Evolutionary conservation across 2,113 vertebrate species (phyloP).

Genomic region (Hypocryptadius cinnamomeus): DNA sequence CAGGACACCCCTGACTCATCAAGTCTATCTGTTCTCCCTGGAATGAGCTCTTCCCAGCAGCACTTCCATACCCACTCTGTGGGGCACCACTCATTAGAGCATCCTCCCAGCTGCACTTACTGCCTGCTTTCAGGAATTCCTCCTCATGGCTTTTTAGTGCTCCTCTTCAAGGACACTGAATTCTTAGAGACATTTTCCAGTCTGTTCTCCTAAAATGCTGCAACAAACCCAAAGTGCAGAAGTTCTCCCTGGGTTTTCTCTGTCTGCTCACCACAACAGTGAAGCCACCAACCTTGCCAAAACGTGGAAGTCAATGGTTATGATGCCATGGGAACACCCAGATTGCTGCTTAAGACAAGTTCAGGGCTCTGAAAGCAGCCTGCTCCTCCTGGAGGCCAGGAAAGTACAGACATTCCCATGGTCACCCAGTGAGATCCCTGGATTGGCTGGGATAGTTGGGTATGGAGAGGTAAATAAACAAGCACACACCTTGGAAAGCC

Average conservation of each 20-base stretch:
- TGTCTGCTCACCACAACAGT: fast-evolving
- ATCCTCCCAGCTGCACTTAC: neutral
- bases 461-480: neutral
- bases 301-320: neutral
- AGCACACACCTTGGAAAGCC: neutral
- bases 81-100: neutral
- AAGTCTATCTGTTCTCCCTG: neutral
- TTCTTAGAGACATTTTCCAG: neutral
- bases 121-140: neutral
- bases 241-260: neutral
- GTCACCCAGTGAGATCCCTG: neutral
- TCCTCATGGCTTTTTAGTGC: neutral
- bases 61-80: neutral
- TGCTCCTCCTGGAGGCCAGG: neutral
- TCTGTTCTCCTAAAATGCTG: neutral
- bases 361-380: neutral
- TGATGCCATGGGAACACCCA: neutral
- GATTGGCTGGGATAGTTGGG: neutral
- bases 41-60: neutral
- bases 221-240: neutral
- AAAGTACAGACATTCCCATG: neutral
- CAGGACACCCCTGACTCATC: slow-evolving; percentile 3
- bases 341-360: neutral
- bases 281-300: neutral
- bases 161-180: neutral